A percentile compares a stretch with the other conserved stretches of the same genome.
phyloP scores from a whole-genome alignment of 2,797 vertebrate genomes.

The Sebastes diaconus region DNA sequence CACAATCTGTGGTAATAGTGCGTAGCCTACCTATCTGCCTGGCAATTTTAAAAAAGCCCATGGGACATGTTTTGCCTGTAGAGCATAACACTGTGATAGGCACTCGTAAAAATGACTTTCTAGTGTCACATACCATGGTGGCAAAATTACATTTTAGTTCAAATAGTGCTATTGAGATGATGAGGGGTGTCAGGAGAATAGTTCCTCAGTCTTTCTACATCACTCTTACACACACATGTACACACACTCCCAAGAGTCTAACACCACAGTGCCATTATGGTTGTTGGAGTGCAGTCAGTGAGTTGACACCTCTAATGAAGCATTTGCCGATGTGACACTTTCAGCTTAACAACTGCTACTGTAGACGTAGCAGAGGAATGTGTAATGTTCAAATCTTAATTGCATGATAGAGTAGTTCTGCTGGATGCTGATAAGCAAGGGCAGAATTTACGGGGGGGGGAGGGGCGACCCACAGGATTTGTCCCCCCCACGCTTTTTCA shows the following conservation, averaged over 20 bases:
- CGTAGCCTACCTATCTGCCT: background rate
- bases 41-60: slow-evolving; percentile 20
- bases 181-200: slow-evolving; percentile 4
- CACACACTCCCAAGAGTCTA: slow-evolving; percentile 27
- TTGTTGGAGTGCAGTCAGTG: slow-evolving; percentile 43
- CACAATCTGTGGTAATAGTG: slow-evolving; percentile 24
- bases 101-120: slow-evolving; percentile 30
- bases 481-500: background rate
- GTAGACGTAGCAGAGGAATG: slow-evolving; percentile 33
- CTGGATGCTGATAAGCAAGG: background rate
- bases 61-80: slow-evolving; percentile 21
- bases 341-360: slow-evolving; percentile 31
- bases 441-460: background rate
- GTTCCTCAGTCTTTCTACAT: slow-evolving; percentile 12
- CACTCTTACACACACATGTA: background rate
- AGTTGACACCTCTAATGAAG: slow-evolving; percentile 70
- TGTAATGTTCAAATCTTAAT: slow-evolving; percentile 14
- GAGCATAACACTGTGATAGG: slow-evolving; percentile 15
- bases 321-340: slow-evolving; percentile 72
- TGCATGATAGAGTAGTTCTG: background rate
- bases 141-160: slow-evolving; percentile 14
- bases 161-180: slow-evolving; percentile 24
- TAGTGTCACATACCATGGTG: slow-evolving; percentile 15
- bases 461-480: background rate
- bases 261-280: slow-evolving; percentile 10